Base-by-base conservation (phyloP, 2,888 invertebrate species). In the Fabriciana adippe region DNA sequence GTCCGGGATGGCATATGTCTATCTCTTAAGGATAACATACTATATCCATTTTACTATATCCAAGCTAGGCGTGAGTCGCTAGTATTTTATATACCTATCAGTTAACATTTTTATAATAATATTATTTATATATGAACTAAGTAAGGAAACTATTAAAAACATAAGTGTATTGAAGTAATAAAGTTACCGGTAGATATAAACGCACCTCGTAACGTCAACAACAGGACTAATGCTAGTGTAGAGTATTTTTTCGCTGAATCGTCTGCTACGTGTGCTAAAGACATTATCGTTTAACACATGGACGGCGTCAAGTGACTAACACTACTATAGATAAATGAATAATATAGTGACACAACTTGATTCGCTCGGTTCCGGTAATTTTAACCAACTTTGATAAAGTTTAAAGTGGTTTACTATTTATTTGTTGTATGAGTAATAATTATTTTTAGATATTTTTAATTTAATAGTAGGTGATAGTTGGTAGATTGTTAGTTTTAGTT, bases 231-330 rank as follows among this genome's bases (percentile, higher is more conserved):
- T 55, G 54, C 50, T 55, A 16, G 59, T 47, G 26, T 61, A 31
- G 55, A 35, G 18, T 41, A 26, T 62, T 65, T 70, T 70, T 70
- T 70, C 68, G 68, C 68, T 65, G 70, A 70, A 65, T 70, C 57
- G 68, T 56, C 55, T 55, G 53, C 66, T 45, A 55, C 68, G 68
- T 62, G 56, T 70, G 70, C 57, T 62, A 55, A 68, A 68, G 57
- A 50, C 61, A 68, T 70, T 65, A 70, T 47, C 55, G 64, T 51
- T 62, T 59, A 64, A 60, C 55, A 55, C 61, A 55, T 35, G 41
- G 51, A 61, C 18, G 51, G 51, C 21, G 18, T 61, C 51, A 35
- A 61, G 48, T 65, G 54, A 66, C 62, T 57, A 50, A 61, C 26
- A 26, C 35, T 41, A 47, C n/a, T n/a, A n/a, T 48, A 31, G 54